A percentile compares a stretch with the other conserved stretches of the same genome.
Evolutionary conservation across 2,113 vertebrate genomes (phyloP).

Genomic region (Jacana jacana): DNA sequence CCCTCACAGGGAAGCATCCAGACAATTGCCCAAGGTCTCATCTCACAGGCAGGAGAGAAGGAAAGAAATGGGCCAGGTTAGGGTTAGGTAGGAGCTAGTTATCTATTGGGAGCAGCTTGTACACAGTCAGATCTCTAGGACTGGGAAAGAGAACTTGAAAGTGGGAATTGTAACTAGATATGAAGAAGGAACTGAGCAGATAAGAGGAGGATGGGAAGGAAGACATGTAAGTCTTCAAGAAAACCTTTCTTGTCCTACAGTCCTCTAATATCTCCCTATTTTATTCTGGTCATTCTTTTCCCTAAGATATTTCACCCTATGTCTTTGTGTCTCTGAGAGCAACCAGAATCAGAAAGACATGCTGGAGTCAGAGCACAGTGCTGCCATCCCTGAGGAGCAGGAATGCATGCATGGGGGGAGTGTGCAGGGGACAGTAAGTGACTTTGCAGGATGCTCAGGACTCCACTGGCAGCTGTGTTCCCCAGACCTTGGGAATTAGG

Average conservation of each 20-base stretch:
- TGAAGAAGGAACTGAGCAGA: not conserved
- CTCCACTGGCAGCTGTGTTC: not conserved
- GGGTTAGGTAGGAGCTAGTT: not conserved
- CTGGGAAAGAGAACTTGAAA: not conserved
- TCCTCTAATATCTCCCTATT: not conserved
- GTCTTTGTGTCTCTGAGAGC: not conserved
- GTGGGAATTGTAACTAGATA: not conserved
- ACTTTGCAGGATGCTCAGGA: not conserved
- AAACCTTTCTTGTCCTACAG: not conserved
- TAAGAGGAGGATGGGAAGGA: not conserved
- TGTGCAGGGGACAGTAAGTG: not conserved
- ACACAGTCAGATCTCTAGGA: not conserved
- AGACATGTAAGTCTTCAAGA: not conserved
- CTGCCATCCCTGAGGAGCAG: not conserved
- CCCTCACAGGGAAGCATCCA: not conserved
- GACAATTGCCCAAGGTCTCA: not conserved
- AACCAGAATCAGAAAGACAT: not conserved
- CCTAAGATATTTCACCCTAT: not conserved
- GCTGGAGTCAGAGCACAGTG: not conserved
- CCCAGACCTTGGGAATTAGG: not conserved
- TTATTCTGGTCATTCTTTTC: not conserved
- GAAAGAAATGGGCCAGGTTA: not conserved
- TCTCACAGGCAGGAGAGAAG: not conserved
- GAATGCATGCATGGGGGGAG: not conserved
- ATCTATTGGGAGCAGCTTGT: not conserved